Evolutionary conservation across 37 sponge, comb jelly and placozoan species (phyloP), one percentile per base, ranked within the genome.

Genomic region (Petrosia ficiformis): DNA sequence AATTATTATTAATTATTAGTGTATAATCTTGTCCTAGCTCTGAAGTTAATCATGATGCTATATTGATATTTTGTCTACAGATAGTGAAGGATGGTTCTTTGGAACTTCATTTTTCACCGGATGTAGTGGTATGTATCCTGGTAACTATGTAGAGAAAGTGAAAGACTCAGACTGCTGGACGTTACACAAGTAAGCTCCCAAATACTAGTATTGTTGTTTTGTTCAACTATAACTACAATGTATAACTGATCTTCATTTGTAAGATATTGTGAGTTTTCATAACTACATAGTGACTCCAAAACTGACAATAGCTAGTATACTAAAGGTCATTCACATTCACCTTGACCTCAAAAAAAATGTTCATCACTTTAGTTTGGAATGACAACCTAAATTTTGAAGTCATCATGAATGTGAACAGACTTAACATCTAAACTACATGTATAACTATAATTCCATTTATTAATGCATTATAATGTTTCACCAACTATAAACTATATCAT

Each of bases 131-230:
- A 73, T 95, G 16, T 91, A 86, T 65, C 96, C 96, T 10, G 92
- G 87, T 24, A 95, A 95, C 80, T 95, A 91, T 66, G 87, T 95
- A 3, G 96, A 95, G 86, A 84, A 79, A 42, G 68, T 77, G 19
- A 82, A 83, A 35, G 96, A 95, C 65, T 90, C 96, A 1, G 96
- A 91, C 77, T 83, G 87, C 70, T 95, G 92, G 92, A 78, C 82
- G 22, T 41, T 95, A 35, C 96, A 95, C 80, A 87, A 92, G 90
- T 93, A 42, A 60, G 68, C 54, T 19, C 14, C n/a, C n/a, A n/a
- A n/a, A n/a, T n/a, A n/a, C n/a, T n/a, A n/a, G n/a, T n/a, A n/a
- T 25, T 3, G 59, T n/a, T n/a, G n/a, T n/a, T n/a, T n/a, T n/a
- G n/a, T n/a, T n/a, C n/a, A n/a, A n/a, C n/a, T 16, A 48, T 19